A percentile compares a stretch with the other conserved stretches of the same genome.
These are phyloP conservation scores for Xerus rutilus DNA, from an alignment of 2,797 vertebrate genomes.

Conservation along the genomic window DNA sequence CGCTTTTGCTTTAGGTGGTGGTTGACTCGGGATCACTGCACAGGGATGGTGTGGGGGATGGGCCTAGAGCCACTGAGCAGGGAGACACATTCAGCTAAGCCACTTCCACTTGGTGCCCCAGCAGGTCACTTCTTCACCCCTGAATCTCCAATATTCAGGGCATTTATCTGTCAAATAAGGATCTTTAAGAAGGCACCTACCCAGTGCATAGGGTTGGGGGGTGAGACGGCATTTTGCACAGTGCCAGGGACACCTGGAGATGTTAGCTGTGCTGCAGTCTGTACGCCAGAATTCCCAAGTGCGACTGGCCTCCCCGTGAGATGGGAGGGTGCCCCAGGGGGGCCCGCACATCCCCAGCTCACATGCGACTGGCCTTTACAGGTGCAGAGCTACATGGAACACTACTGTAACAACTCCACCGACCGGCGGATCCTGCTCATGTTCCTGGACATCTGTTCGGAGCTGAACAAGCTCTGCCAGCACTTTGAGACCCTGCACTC, in stretches of 20 bases:
- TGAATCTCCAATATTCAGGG: neutral
- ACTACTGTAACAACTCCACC: constrained; percentile 89
- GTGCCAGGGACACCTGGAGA: neutral
- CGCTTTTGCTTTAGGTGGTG: neutral
- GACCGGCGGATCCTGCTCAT: constrained; percentile 88
- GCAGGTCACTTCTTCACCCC: too few relatives aligned
- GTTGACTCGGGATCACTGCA: neutral
- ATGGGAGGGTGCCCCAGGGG: neutral
- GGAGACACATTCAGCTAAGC: neutral
- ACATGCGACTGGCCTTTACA: constrained; percentile 50
- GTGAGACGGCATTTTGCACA: rapidly evolving
- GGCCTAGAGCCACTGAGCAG: neutral
- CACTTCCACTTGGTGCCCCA: neutral
- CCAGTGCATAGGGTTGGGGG: neutral
- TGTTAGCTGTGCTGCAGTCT: neutral
- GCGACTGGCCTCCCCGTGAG: rapidly evolving
- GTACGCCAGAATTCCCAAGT: rapidly evolving
- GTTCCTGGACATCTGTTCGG: constrained; percentile 89
- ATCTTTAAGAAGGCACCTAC: neutral
- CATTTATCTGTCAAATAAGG: neutral
- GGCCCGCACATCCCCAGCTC: neutral
- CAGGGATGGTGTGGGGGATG: neutral
- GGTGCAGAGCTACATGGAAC: constrained; percentile 90
- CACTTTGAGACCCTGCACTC: constrained; percentile 81
- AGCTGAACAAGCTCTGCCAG: constrained; percentile 86